phyloP scores from a whole-genome alignment of 2,113 vertebrate species.

The Trinectes maculatus region DNA sequence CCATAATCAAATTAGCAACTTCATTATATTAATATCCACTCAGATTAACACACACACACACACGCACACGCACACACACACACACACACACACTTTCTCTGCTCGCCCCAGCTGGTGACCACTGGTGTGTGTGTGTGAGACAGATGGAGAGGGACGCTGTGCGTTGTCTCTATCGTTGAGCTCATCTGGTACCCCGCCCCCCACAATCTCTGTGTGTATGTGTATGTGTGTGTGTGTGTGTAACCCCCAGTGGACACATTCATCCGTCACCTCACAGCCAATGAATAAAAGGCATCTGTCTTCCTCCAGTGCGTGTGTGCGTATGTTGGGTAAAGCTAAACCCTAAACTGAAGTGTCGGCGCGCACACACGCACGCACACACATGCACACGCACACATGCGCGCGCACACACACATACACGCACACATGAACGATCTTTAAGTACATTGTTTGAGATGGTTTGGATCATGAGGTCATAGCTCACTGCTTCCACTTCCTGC shows the following conservation, averaged over 20 bases:
- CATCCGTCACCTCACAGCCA: conserved; percentile 20
- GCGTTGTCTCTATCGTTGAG: conserved; percentile 52
- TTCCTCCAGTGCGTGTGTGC: not conserved
- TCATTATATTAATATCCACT: conserved; percentile 28
- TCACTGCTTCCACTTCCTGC: no score
- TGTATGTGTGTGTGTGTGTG: conserved; percentile 10
- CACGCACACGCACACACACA: conserved; percentile 1
- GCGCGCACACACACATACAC: not conserved
- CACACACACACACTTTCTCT: conserved; percentile 58
- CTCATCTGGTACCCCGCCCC: conserved; percentile 55
- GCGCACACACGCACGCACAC: not conserved
- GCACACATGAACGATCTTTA: not conserved
- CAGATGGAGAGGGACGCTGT: conserved; percentile 70
- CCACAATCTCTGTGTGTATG: conserved; percentile 1
- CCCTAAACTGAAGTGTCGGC: not conserved
- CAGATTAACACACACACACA: conserved; percentile 5
- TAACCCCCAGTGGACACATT: conserved; percentile 32
- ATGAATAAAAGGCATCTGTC: conserved; percentile 45
- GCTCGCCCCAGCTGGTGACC: conserved; percentile 53
- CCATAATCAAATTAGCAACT: conserved; percentile 18
- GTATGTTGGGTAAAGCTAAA: not conserved
- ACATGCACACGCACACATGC: not conserved
- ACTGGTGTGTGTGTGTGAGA: conserved; percentile 29
- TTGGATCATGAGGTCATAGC: not conserved
- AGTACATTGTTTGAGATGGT: not conserved